Conservation (phyloP, 64 coral and sea anemone genomes). For the Cladopsammia gracilis region DNA sequence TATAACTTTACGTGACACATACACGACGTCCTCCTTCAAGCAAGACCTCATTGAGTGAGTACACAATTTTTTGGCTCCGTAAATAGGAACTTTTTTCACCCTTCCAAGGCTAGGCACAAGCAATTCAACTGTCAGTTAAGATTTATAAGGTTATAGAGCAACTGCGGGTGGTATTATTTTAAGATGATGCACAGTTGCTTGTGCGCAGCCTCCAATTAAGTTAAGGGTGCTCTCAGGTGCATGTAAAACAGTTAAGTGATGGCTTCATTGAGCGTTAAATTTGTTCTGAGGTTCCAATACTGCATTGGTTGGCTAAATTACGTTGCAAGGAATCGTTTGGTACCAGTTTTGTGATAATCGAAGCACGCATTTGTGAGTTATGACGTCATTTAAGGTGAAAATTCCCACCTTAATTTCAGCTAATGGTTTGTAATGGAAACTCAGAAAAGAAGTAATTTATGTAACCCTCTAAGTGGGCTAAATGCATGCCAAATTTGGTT, state of each 20-base stretch:
- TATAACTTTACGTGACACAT: too few relatives aligned
- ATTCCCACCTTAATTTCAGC: too few relatives aligned
- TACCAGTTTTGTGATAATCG: too few relatives aligned
- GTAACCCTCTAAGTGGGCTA: background rate
- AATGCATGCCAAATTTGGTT: background rate
- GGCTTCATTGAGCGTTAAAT: background rate
- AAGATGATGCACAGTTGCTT: background rate
- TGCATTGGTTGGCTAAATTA: background rate
- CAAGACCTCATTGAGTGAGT: background rate
- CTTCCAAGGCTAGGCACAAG: too few relatives aligned
- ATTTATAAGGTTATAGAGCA: background rate
- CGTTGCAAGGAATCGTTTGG: too few relatives aligned
- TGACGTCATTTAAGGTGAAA: too few relatives aligned
- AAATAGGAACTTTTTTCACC: too few relatives aligned
- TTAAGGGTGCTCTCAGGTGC: background rate
- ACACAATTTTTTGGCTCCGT: background rate
- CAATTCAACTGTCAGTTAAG: background rate
- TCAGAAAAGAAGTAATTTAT: background rate
- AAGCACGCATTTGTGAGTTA: too few relatives aligned
- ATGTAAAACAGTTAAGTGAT: background rate
- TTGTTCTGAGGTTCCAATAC: background rate
- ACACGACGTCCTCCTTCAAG: too few relatives aligned
- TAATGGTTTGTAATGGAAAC: too few relatives aligned
- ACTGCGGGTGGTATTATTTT: background rate
- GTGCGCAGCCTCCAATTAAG: background rate